These are phyloP conservation scores for Camelus bactrianus DNA, from an alignment of 2,113 vertebrate genomes.

Conservation along the genomic window DNA sequence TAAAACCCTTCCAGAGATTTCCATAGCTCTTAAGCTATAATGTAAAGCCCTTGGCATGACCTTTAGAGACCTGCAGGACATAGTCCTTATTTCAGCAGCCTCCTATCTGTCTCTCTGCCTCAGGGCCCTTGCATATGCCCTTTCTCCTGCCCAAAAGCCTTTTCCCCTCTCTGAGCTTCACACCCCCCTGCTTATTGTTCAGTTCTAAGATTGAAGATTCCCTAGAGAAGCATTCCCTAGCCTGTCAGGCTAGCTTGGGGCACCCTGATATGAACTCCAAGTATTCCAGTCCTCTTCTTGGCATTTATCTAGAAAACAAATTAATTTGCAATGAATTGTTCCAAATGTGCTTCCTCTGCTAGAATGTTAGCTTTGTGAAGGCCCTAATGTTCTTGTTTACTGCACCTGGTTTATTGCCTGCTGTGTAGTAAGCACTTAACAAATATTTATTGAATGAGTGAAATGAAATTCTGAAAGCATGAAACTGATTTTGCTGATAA, in stretches of 20 bases:
- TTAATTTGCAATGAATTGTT: neutral
- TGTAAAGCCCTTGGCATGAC: neutral
- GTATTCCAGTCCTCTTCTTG: neutral
- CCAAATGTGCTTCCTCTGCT: neutral
- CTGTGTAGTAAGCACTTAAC: neutral
- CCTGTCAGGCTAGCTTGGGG: neutral
- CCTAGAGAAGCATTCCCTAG: neutral
- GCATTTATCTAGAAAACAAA: conserved; percentile 12
- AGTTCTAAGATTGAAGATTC: neutral
- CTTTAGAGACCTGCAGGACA: neutral
- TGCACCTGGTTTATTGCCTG: neutral
- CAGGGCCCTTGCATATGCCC: neutral
- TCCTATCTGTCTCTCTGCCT: neutral
- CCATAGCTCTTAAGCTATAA: neutral
- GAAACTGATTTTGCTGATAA: conserved; percentile 4
- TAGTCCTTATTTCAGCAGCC: neutral
- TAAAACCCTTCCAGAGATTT: neutral
- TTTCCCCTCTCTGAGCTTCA: neutral
- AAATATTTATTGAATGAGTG: neutral
- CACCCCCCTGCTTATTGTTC: neutral
- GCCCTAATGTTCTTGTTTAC: neutral
- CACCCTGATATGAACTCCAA: neutral
- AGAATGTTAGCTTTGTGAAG: neutral
- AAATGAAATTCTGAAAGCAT: neutral
- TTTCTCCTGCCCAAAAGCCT: neutral